Base-by-base conservation (phyloP, 2,888 invertebrate species). In the Galerucella pusilla region DNA sequence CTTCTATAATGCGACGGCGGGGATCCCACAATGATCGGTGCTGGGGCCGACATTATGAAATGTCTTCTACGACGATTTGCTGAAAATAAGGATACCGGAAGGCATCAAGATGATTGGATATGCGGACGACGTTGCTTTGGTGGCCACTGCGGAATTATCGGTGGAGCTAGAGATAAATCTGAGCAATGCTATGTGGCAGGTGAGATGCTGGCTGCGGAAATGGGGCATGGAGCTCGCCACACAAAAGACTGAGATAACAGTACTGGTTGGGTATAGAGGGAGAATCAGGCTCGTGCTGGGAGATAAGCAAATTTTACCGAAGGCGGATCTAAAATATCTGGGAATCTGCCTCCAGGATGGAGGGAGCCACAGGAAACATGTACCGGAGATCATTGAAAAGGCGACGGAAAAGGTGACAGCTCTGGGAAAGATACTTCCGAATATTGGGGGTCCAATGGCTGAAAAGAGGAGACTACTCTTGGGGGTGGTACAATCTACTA, bases 341-440 rank as follows among this genome's bases (percentile, higher is more conserved):
- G 63, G 63, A 25, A 42, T 63, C 4, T 28, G 28, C 14, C 35
- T 35, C 1, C 35, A 35, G 35, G 35, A 35, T 6, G 63, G 35
- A 2, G 28, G 12, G n/a, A 42, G 42, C 63, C 12, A 6, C 11
- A 42, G 12, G 28, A 42, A 42, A 28, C 63, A 63, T 25, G 5
- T 63, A 2, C 0, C 2, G 11, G 28, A 63, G 35, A n/a, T 25
- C 2, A 42, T 25, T 16, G 4, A 42, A 11, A 63, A 63, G 25
- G 63, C 63, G 9, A 25, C 11, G 10, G 63, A 63, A 25, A 63
- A 63, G 25, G 63, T 63, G 9, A 35, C 63, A 42, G 63, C 63
- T 6, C 25, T 63, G 28, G 11, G 63, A 10, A 16, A 14, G 2
- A 14, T 63, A 42, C 28, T 63, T 11, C 20, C 20, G 20, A 20